Evolutionary conservation across 2,113 vertebrate genomes (phyloP), one percentile per base, ranked within the genome.

Genomic region (Nycticebus coucang): DNA sequence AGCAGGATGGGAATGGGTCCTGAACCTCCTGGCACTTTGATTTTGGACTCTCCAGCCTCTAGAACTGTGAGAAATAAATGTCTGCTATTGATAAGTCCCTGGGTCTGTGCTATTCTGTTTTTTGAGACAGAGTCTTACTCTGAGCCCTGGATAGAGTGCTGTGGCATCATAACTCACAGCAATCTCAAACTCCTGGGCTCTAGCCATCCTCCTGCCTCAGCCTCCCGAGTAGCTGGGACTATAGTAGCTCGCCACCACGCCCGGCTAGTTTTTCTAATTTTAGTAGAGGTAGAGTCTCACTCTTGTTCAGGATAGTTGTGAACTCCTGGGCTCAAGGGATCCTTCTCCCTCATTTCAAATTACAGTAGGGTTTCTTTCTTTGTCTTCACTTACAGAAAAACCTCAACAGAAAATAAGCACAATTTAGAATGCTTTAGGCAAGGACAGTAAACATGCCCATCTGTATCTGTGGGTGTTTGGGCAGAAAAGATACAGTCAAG

Each of bases 291-390:
- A 10, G 45, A 10, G 45, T 50, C 45, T 50, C 45, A 50, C 45
- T 50, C 45, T 50, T 50, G 45, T 50, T 50, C 45, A 50, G 45
- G 45, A 8, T 50, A 10, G 45, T 50, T 50, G 45, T 8, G 41
- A 41, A 41, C 41, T 41, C 41, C 41, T 41, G 41, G 41, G 41
- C 41, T 41, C 41, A 41, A 41, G 41, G 41, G 33, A 33, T 95
- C 80, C 22, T 41, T n/a, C 94, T 81, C 62, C 64, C 18, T 13
- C 71, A 59, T 93, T 97, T 96, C 45, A 72, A 91, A 50, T 69
- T 41, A 62, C 26, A n/a, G 17, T 60, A 12, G 21, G 24, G 45
- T 68, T 85, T 5, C 9, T 95, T 66, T 59, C 24, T 82, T 89
- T 86, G 35, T 80, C 8, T 68, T 37, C 12, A 90, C 28, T 87